Conservation (phyloP, 2,797 vertebrate genomes). For the Prunella strophiata region DNA sequence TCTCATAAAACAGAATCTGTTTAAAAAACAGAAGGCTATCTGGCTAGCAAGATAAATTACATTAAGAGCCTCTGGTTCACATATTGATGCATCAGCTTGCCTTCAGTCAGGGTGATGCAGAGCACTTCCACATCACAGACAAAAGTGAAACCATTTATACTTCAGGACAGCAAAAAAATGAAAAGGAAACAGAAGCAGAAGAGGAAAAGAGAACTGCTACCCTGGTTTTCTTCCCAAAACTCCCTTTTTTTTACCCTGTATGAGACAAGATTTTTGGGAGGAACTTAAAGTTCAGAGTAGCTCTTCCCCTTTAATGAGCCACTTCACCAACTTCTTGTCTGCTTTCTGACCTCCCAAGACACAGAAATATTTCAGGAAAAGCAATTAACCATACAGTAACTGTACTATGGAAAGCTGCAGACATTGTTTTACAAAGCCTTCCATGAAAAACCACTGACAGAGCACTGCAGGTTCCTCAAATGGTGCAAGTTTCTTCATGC, state of each 20-base stretch:
- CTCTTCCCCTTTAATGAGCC: not conserved
- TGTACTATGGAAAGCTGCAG: not conserved
- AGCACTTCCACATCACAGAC: not conserved
- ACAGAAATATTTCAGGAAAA: not conserved
- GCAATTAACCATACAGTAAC: not conserved
- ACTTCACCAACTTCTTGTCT: not conserved
- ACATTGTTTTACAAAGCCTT: not conserved
- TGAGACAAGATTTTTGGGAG: not conserved
- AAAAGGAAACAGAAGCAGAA: not conserved
- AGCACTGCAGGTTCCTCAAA: not conserved
- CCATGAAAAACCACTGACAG: not conserved
- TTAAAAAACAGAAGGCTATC: not conserved
- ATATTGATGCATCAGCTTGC: not conserved
- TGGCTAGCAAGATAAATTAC: not conserved
- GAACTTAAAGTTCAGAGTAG: not conserved
- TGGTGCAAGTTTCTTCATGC: not conserved
- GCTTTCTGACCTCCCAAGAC: not conserved
- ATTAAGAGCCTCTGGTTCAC: not conserved
- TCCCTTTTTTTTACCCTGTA: not conserved
- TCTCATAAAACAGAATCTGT: not conserved
- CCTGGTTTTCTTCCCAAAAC: not conserved
- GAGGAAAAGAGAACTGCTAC: not conserved
- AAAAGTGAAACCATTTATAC: not conserved
- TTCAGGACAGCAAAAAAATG: not conserved
- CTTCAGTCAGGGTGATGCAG: not conserved